phyloP scores from a whole-genome alignment of 2,797 vertebrate genomes.

The Typhlichthys eigenmanni region DNA sequence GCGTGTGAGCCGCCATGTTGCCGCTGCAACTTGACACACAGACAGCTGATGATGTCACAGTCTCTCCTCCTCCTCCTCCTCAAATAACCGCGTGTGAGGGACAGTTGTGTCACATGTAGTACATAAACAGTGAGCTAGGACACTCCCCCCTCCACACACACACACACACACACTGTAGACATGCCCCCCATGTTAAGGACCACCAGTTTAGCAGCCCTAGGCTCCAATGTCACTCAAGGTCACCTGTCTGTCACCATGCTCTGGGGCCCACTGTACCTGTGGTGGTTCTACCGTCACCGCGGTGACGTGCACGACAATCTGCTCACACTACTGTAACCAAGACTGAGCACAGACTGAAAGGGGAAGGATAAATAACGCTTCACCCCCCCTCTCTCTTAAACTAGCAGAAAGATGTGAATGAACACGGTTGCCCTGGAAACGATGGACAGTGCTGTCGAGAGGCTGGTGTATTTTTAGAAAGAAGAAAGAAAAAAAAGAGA shows the following conservation, averaged over 20 bases:
- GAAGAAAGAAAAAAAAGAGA: conserved; percentile 32
- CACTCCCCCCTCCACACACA: no score
- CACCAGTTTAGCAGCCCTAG: not conserved
- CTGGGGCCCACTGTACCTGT: not conserved
- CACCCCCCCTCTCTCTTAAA: conserved; percentile 47
- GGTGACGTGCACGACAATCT: no score
- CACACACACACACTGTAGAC: no score
- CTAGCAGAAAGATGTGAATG: conserved; percentile 74
- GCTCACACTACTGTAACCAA: not conserved
- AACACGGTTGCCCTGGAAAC: conserved; percentile 80
- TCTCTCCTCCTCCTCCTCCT: not conserved
- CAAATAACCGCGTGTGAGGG: no score
- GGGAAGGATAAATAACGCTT: conserved; percentile 41
- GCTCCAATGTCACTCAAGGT: not conserved
- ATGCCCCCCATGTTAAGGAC: not conserved
- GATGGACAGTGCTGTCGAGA: conserved; percentile 60
- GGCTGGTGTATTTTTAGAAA: conserved; percentile 75
- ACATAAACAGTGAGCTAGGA: no score
- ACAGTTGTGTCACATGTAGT: not conserved
- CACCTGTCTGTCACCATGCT: no score
- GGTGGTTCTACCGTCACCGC: no score
- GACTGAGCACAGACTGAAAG: conserved; percentile 26
- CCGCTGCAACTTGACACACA: not conserved
- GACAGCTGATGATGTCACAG: conserved; percentile 1
- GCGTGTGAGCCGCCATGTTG: no score